phyloP scores from a whole-genome alignment of 2,113 vertebrate species.

The Microcebus jonahi region DNA sequence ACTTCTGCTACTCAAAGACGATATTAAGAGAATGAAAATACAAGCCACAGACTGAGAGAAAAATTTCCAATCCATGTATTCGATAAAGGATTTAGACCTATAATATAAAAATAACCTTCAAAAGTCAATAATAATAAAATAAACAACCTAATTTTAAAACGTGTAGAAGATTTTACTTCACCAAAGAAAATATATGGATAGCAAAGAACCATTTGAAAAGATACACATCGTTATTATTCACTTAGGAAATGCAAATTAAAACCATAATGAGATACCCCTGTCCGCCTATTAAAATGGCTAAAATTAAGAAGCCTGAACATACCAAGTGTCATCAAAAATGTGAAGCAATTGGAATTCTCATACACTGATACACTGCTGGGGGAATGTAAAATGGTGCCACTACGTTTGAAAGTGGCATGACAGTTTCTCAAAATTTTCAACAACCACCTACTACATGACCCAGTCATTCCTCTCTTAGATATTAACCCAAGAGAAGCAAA shows the following conservation, averaged over 20 bases:
- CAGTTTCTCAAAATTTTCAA: slow-evolving; percentile 57
- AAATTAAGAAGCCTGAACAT: slow-evolving; percentile 26
- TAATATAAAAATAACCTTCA: not conserved
- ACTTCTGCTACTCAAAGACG: not conserved
- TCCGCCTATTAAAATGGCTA: slow-evolving; percentile 32
- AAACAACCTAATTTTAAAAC: slow-evolving; percentile 12
- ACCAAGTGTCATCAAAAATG: slow-evolving; percentile 27
- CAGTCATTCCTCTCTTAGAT: not conserved
- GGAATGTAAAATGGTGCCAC: slow-evolving; percentile 3
- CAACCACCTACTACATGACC: slow-evolving; percentile 3
- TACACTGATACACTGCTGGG: not conserved
- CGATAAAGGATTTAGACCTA: not conserved
- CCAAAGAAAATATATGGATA: slow-evolving; percentile 12
- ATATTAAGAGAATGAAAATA: not conserved
- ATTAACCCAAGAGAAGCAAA: slow-evolving; percentile 41
- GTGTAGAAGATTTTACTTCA: not conserved
- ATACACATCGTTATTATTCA: not conserved
- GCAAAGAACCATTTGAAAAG: slow-evolving; percentile 19
- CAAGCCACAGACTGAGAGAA: not conserved
- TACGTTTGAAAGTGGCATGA: slow-evolving; percentile 47
- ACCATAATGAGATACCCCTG: not conserved
- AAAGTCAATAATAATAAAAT: slow-evolving; percentile 3
- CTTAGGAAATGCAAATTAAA: slow-evolving; percentile 52
- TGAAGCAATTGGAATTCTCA: slow-evolving; percentile 36
- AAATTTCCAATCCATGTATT: not conserved